These are phyloP conservation scores for Borostomias antarcticus DNA, from an alignment of 2,797 vertebrate genomes.

Conservation along the genomic window DNA sequence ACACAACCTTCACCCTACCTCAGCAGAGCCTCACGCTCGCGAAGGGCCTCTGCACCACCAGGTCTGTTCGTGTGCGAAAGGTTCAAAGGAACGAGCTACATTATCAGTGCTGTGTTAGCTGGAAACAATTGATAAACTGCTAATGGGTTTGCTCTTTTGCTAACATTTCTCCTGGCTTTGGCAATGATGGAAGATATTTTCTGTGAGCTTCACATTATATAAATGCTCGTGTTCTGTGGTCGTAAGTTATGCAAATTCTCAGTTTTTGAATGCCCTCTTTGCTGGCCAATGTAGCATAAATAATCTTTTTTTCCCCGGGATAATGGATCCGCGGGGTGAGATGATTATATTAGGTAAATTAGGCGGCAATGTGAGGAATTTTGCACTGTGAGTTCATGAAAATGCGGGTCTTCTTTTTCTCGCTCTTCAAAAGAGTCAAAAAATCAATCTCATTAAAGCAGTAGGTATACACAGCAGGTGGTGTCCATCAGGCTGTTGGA, in stretches of 20 bases:
- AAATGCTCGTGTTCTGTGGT: conserved; percentile 5
- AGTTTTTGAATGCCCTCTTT: conserved; percentile 37
- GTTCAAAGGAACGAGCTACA: not conserved
- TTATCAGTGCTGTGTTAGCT: too few species aligned
- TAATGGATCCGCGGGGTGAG: conserved; percentile 57
- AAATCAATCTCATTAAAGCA: conserved; percentile 73
- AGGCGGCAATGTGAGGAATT: conserved; percentile 62
- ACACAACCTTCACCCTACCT: too few species aligned
- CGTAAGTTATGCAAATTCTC: conserved; percentile 33
- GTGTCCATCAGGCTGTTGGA: too few species aligned
- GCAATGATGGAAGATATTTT: not conserved
- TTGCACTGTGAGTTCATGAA: conserved; percentile 55
- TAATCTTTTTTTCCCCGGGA: conserved; percentile 25
- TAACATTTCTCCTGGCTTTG: not conserved
- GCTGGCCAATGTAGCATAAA: conserved; percentile 33
- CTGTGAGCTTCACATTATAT: conserved; percentile 9
- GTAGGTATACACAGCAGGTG: too few species aligned
- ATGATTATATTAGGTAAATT: conserved; percentile 73
- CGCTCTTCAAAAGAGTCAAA: conserved; percentile 62
- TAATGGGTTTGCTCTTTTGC: not conserved
- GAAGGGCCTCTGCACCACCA: not conserved
- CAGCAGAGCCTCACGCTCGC: too few species aligned
- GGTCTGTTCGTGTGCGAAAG: not conserved
- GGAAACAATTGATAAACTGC: too few species aligned
- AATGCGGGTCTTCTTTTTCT: conserved; percentile 68